Conservation (phyloP, 2,113 vertebrate species). For the Fregetta grallaria region DNA sequence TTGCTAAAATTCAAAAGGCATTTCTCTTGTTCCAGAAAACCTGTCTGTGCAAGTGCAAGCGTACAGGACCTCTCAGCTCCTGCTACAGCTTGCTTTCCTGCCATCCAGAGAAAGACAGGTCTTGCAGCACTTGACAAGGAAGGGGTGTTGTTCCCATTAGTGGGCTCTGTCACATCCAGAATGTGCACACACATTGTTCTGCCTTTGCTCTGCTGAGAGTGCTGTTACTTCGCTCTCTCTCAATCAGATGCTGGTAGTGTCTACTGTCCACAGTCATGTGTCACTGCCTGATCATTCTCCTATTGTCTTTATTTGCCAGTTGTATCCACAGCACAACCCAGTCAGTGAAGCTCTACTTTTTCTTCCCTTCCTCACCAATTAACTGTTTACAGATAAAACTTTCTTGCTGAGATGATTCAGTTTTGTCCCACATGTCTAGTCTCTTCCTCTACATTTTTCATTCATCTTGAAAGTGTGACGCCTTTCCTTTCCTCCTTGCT, state of each 20-base stretch:
- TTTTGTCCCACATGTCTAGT: neutral
- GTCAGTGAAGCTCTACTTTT: neutral
- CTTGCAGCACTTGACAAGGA: neutral
- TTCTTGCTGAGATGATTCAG: neutral
- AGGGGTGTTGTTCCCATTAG: neutral
- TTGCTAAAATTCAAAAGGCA: neutral
- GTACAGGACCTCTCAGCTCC: neutral
- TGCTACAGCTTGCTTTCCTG: neutral
- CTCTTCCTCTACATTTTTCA: neutral
- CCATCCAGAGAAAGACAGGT: neutral
- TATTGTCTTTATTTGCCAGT: neutral
- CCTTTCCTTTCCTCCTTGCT: neutral
- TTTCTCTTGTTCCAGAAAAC: neutral
- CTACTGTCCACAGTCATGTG: neutral
- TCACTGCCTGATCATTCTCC: neutral
- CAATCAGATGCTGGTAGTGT: neutral
- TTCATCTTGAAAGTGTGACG: neutral
- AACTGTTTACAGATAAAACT: neutral
- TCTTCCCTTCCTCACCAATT: neutral
- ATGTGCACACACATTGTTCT: neutral
- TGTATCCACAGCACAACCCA: neutral
- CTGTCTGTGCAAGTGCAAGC: neutral
- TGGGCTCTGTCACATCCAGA: neutral
- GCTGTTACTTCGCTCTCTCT: neutral
- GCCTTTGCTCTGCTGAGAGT: neutral